These are phyloP conservation scores for Harpagifer antarcticus DNA, from an alignment of 2,797 vertebrate genomes.

Conservation along the genomic window DNA sequence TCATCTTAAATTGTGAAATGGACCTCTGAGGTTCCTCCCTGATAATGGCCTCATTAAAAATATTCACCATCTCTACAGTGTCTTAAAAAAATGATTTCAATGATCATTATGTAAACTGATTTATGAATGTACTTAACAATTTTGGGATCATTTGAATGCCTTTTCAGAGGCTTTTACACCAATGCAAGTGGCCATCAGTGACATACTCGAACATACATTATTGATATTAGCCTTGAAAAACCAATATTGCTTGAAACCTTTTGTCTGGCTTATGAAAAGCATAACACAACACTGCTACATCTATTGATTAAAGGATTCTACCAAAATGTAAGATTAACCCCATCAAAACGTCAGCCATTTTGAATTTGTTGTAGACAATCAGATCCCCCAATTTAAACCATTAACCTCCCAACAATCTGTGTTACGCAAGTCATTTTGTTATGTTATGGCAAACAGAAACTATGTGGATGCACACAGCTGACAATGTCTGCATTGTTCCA, in stretches of 20 bases:
- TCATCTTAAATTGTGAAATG: neutral
- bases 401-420: conserved; percentile 5
- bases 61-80: neutral
- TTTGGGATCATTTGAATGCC: neutral
- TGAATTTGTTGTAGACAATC: conserved; percentile 12
- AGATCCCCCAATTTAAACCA: conserved; percentile 11
- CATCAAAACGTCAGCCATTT: conserved; percentile 22
- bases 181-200: neutral
- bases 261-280: neutral
- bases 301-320: conserved; percentile 9
- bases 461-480: conserved; percentile 57
- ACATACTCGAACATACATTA: neutral
- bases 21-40: neutral
- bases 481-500: conserved; percentile 67
- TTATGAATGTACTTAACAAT: neutral
- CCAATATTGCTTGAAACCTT: conserved; percentile 2
- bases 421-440: conserved; percentile 32
- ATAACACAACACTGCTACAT: too few relatives aligned
- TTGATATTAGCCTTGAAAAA: neutral
- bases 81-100: neutral
- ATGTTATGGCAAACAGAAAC: conserved; percentile 61
- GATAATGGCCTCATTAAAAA: neutral
- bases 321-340: neutral
- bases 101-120: neutral
- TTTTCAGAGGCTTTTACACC: neutral